Evolutionary conservation across 2,113 vertebrate species (phyloP), one percentile per base, ranked within the genome.

Genomic region (Phaethon lepturus): DNA sequence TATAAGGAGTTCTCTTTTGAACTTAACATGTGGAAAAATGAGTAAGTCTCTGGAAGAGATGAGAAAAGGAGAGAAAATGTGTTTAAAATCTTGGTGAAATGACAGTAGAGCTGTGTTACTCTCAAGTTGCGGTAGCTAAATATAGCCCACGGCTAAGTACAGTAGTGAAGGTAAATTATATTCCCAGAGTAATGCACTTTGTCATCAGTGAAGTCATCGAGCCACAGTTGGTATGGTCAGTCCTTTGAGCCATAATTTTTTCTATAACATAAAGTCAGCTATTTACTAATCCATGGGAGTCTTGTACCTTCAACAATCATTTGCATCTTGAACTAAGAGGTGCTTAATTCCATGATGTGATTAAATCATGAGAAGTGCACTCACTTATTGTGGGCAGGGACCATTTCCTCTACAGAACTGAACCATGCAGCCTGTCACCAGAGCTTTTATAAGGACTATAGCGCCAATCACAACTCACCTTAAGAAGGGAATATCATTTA

Each of bases 401-500:
- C 29, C 5, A 0, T 38, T 18, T 44, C 64, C 24, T 26, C 42
- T 44, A 1, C 29, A 33, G 45, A 23, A 10, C 3, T 17, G 33
- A 79, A 2, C 68, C 52, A 0, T 3, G 16, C 52, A 35, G 79
- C 78, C 15, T 13, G 5, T 22, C 69, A 6, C 18, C 29, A 19
- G 28, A 5, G 24, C 5, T 47, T 29, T 40, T 28, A 3, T 11
- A 2, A 6, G 10, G 63, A 7, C 33, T 10, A 1, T 3, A 13
- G 63, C 55, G 14, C 19, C 62, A 11, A 1, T 40, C n/a, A 1
- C 2, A 31, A 29, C 74, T 56, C 22, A 0, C 16, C 44, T 35
- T 8, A n/a, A 42, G 47, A 10, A 45, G 52, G 26, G 26, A 35
- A 9, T 29, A 7, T 7, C 26, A 20, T 29, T 16, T 44, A 33